These are phyloP conservation scores for Siniperca obscura DNA, from an alignment of 2,797 vertebrate species.

Conservation along the genomic window DNA sequence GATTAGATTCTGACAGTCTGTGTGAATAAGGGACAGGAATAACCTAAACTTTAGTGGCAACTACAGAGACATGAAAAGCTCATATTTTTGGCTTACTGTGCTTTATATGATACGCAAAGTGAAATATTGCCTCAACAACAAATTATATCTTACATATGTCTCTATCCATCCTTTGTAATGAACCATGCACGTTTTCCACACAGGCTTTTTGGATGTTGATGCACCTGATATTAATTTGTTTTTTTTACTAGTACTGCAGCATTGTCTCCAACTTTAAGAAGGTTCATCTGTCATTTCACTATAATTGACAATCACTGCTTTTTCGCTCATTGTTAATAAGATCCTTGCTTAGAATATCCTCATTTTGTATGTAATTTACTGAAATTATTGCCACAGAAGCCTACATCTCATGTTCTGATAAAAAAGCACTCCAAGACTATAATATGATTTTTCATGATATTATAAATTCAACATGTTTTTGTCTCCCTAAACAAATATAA, in stretches of 20 bases:
- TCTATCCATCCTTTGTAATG: conserved; percentile 13
- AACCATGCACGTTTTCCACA: conserved; percentile 18
- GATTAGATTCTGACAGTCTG: conserved; percentile 27
- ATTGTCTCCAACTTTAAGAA: conserved; percentile 24
- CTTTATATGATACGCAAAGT: conserved; percentile 18
- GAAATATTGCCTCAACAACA: conserved; percentile 30
- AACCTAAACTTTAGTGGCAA: conserved; percentile 33
- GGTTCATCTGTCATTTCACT: conserved; percentile 20
- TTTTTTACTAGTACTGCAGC: background rate
- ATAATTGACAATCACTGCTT: conserved; percentile 30
- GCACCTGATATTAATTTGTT: conserved; percentile 18
- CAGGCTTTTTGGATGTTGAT: background rate
- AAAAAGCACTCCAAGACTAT: conserved; percentile 30
- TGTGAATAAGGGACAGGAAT: conserved; percentile 22
- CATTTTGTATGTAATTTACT: conserved; percentile 50
- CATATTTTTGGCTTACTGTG: conserved; percentile 17
- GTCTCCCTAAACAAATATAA: conserved; percentile 54
- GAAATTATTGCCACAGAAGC: conserved; percentile 28
- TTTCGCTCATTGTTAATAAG: conserved; percentile 33
- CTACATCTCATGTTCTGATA: conserved; percentile 33
- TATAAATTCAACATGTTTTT: conserved; percentile 50
- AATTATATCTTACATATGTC: conserved; percentile 10
- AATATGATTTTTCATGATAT: conserved; percentile 56
- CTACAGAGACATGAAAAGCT: conserved; percentile 12
- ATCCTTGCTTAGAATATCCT: conserved; percentile 42